phyloP scores from a whole-genome alignment of 1,140 invertebrate species.

The Papilio xuthus region DNA sequence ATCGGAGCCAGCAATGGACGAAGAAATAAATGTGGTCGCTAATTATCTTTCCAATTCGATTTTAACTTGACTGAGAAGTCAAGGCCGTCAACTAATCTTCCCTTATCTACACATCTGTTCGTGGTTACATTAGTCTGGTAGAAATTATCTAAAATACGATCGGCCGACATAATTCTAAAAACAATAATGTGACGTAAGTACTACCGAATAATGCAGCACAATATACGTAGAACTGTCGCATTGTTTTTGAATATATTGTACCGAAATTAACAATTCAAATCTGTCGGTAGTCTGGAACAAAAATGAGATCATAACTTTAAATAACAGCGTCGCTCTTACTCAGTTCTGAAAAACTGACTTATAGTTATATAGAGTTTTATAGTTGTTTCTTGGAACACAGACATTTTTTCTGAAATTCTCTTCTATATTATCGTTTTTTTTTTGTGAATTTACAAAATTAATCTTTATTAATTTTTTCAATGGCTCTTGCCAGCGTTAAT shows the following conservation, averaged over 20 bases:
- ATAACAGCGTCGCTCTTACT: neutral
- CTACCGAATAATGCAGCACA: constrained; percentile 8
- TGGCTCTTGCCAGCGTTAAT: too few species aligned
- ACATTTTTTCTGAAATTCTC: too few species aligned
- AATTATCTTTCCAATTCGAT: neutral
- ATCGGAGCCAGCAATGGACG: too few species aligned
- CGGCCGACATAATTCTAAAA: neutral
- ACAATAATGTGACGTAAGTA: constrained; percentile 2
- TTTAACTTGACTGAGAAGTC: neutral
- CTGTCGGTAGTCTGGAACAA: neutral
- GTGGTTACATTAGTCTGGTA: neutral
- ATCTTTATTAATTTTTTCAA: too few species aligned
- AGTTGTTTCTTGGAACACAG: too few species aligned
- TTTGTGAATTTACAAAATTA: too few species aligned
- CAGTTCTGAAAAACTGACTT: neutral
- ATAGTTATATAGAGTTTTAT: too few species aligned
- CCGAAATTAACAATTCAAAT: constrained; percentile 21
- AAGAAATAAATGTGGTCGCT: too few species aligned
- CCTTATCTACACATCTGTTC: neutral
- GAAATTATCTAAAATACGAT: constrained; percentile 1
- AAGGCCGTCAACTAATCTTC: neutral
- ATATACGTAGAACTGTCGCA: neutral
- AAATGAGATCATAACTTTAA: constrained; percentile 21
- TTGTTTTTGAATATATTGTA: constrained; percentile 6
- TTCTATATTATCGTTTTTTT: too few species aligned